These are phyloP conservation scores for Meghimatium bilineatum DNA, from an alignment of 2,888 invertebrate genomes.

Conservation along the genomic window DNA sequence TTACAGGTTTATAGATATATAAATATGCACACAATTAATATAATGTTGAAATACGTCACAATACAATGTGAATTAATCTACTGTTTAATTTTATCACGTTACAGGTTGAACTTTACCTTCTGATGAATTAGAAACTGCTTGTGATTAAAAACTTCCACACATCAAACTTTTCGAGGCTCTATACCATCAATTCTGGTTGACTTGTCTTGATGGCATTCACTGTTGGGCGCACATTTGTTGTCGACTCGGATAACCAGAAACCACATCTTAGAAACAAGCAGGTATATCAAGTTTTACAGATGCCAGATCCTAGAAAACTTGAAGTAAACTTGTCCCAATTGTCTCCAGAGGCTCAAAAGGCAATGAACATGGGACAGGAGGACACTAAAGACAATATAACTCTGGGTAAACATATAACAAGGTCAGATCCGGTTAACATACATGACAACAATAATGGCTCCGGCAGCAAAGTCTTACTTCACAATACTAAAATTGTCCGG, in stretches of 20 bases:
- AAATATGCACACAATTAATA: background rate
- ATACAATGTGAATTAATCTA: background rate
- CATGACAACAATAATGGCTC: background rate
- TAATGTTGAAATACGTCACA: background rate
- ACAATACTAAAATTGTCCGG: background rate
- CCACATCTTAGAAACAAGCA: conserved; percentile 17
- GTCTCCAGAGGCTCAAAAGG: conserved; percentile 40
- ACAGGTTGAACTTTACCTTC: background rate
- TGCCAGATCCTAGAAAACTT: background rate
- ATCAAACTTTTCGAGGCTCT: background rate
- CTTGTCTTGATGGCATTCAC: conserved; percentile 6
- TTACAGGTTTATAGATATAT: too few species aligned
- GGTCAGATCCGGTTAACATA: background rate
- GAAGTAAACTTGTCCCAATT: background rate
- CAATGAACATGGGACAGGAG: conserved; percentile 25
- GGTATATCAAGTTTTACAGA: background rate
- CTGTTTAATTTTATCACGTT: background rate
- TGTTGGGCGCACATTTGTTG: background rate
- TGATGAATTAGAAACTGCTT: background rate
- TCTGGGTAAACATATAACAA: background rate
- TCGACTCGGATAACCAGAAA: background rate
- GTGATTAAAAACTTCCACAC: too few species aligned
- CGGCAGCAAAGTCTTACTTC: background rate
- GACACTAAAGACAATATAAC: conserved; percentile 34
- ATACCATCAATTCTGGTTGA: background rate